Conservation (phyloP, 2,113 vertebrate species). For the Probosciger aterrimus region DNA sequence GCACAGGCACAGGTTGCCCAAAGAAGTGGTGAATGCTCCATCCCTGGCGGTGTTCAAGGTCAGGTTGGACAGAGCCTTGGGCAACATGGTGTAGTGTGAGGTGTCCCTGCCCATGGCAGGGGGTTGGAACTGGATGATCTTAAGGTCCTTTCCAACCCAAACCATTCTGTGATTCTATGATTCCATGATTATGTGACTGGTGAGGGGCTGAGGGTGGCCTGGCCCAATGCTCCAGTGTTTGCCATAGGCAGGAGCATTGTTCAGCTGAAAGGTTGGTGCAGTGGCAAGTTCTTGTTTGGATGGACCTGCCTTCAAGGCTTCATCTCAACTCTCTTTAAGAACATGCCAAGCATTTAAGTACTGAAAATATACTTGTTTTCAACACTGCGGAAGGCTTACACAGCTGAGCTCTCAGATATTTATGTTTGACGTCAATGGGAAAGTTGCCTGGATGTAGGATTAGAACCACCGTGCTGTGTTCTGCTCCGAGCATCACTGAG, state of each 20-base stretch:
- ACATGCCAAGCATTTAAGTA: not conserved
- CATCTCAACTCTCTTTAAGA: not conserved
- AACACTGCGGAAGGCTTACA: not conserved
- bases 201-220: fast-evolving
- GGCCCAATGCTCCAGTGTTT: fast-evolving
- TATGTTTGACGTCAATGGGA: conserved; percentile 49
- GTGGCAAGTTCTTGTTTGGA: not conserved
- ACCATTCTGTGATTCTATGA: not conserved
- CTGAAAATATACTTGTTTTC: conserved; percentile 29
- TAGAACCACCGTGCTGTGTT: not conserved
- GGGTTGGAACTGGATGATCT: not conserved
- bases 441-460: not conserved
- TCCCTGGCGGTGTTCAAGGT: not conserved
- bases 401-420: conserved; percentile 25
- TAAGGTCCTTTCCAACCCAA: not conserved
- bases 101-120: not conserved
- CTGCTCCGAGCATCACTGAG: not conserved
- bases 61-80: not conserved
- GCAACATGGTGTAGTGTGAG: not conserved
- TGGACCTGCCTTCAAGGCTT: not conserved
- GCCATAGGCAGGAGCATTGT: fast-evolving
- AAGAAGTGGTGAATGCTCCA: not conserved
- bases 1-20: not conserved
- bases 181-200: too few species aligned
- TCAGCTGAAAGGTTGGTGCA: not conserved